Evolutionary conservation across 2,888 invertebrate species (phyloP).

Genomic region (Acanthacorydalis orientalis): DNA sequence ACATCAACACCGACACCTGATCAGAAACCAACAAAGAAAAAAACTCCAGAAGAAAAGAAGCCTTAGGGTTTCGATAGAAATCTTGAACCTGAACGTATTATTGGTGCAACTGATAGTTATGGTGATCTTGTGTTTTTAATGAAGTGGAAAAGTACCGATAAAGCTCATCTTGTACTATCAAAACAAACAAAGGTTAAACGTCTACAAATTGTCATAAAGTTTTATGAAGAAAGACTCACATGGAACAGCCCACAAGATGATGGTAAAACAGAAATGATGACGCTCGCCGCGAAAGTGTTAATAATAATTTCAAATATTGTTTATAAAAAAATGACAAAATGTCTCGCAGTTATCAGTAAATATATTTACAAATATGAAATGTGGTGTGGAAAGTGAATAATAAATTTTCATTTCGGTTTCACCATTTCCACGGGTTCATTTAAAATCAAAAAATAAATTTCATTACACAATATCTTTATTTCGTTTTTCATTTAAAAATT

Average conservation of each 20-base stretch:
- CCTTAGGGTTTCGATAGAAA: slow-evolving; percentile 64
- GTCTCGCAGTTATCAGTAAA: no score
- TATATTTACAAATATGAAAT: no score
- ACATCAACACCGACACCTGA: slow-evolving; percentile 23
- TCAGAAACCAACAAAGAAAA: slow-evolving; percentile 24
- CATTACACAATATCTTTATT: no score
- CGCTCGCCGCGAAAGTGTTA: no score
- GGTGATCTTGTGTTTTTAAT: slow-evolving; percentile 86
- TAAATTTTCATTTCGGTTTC: no score
- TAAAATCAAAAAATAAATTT: no score
- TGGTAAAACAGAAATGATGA: slow-evolving; percentile 25
- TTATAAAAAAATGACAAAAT: no score
- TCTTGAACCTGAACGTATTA: slow-evolving; percentile 70
- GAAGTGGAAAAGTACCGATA: slow-evolving; percentile 71
- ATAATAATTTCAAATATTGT: no score
- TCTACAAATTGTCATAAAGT: slow-evolving; percentile 70
- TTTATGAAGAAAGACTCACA: slow-evolving; percentile 62
- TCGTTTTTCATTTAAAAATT: no score
- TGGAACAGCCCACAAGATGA: slow-evolving; percentile 62
- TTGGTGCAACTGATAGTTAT: slow-evolving; percentile 84
- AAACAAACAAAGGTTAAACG: slow-evolving; percentile 59
- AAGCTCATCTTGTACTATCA: slow-evolving; percentile 36
- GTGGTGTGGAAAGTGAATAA: no score
- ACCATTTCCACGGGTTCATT: no score
- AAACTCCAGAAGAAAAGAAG: slow-evolving; percentile 37